These are phyloP conservation scores for Crocidura indochinensis DNA, from an alignment of 2,797 vertebrate species.

Conservation along the genomic window DNA sequence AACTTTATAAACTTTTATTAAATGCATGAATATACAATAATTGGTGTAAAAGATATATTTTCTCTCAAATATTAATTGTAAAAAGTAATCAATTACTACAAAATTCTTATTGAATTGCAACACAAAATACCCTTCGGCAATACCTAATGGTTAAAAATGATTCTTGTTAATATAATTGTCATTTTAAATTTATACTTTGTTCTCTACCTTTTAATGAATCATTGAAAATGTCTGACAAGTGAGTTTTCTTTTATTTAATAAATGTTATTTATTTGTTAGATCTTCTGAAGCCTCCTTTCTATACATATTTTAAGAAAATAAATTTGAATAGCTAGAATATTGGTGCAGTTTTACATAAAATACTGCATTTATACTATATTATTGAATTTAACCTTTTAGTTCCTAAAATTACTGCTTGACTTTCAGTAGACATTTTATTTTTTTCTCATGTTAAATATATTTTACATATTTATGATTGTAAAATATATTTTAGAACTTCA, in stretches of 20 bases:
- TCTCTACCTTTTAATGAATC: constrained; percentile 69
- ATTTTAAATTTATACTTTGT: constrained; percentile 60
- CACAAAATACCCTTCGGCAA: constrained; percentile 36
- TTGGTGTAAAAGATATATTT: constrained; percentile 32
- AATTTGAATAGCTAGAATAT: constrained; percentile 58
- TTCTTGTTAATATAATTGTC: constrained; percentile 49
- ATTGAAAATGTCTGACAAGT: constrained; percentile 40
- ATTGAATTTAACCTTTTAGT: neutral
- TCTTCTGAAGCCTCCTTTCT: constrained; percentile 44
- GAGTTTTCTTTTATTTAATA: constrained; percentile 33
- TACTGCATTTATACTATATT: neutral
- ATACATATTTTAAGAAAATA: constrained; percentile 51
- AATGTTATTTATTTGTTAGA: constrained; percentile 5
- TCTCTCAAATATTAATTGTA: constrained; percentile 54
- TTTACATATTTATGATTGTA: neutral
- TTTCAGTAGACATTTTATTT: neutral
- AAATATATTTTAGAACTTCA: neutral
- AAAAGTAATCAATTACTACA: constrained; percentile 61
- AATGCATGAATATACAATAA: constrained; percentile 22
- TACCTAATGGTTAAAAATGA: constrained; percentile 62
- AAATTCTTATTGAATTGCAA: constrained; percentile 52
- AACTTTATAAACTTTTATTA: neutral
- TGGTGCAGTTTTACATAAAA: constrained; percentile 53
- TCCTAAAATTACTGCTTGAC: constrained; percentile 51
- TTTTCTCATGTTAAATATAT: neutral